Evolutionary conservation across 1,140 invertebrate genomes (phyloP).

Genomic region (Amphibalanus amphitrite): DNA sequence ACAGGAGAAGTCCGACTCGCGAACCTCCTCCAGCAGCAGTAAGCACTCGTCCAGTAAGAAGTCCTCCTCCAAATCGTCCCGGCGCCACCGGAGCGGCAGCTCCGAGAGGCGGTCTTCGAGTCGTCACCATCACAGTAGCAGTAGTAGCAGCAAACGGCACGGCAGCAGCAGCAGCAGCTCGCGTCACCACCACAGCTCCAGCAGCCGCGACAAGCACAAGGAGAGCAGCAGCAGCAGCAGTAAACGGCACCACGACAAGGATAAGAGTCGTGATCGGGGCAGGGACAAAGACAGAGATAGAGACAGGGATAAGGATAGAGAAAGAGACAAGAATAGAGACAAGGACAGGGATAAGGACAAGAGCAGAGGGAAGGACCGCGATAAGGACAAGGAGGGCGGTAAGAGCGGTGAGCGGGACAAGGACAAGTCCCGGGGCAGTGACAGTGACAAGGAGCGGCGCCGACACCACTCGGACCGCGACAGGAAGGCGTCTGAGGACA

Average conservation of each 20-base stretch:
- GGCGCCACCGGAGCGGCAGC: background rate
- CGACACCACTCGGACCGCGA: constrained; percentile 20
- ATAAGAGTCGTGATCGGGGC: constrained; percentile 7
- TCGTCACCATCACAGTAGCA: constrained; percentile 4
- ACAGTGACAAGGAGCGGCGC: constrained; percentile 14
- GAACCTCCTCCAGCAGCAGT: background rate
- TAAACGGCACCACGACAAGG: background rate
- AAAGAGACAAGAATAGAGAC: constrained; percentile 10
- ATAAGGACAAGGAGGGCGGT: constrained; percentile 22
- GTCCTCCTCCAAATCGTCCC: background rate
- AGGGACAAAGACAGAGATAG: constrained; percentile 1
- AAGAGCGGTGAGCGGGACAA: constrained; percentile 24
- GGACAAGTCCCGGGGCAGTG: constrained; percentile 17
- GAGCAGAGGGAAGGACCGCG: constrained; percentile 23
- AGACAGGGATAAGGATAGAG: too few species aligned
- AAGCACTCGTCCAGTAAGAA: background rate
- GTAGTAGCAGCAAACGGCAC: too few species aligned
- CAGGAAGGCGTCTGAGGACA: constrained; percentile 22
- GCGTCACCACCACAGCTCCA: constrained; percentile 11
- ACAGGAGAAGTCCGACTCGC: background rate
- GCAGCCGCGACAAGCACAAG: too few species aligned
- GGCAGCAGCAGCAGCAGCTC: constrained; percentile 10
- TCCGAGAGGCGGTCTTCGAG: background rate
- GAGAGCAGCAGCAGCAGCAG: constrained; percentile 2
- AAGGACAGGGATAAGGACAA: constrained; percentile 13